Base-by-base conservation (phyloP, 1,140 invertebrate genomes). In the Rhyacophila brunnea region DNA sequence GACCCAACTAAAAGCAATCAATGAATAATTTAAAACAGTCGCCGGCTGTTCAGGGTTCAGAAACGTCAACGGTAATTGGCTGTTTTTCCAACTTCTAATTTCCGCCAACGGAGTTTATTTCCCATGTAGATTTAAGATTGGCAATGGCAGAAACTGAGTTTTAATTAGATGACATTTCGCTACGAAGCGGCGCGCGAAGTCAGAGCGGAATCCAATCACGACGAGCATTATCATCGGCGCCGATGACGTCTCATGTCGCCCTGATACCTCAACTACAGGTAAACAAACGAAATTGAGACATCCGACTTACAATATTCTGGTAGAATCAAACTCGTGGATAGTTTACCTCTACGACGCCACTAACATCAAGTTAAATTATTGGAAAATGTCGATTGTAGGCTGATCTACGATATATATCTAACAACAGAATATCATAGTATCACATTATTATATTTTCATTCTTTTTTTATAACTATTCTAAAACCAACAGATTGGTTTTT, bases 81-180 rank as follows among this genome's bases (percentile, higher is more conserved):
- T 50, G 43, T 58, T 58, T 58, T 58, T 58, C 55, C 20, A 44
- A 46, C 42, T 32, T 45, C 42, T 58, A 58, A 58, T 58, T 58
- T 58, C 23, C 18, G 28, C 55, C 49, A 58, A 58, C 18, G 20
- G 43, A 58, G 46, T 44, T 50, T 35, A 34, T 50, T 56, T 58
- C 55, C 47, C 55, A 23, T 44, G 55, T 50, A 48, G 54, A 57
- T 57, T 23, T n/a, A 18, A 49, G 54, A 58, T 58, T 44, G 11
- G n/a, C 19, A 50, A 15, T 36, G 34, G 20, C 42, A 45, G 18
- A 40, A 48, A 48, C 19, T 18, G 44, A 50, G 55, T 50, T 50
- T 56, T 58, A 58, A 58, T 58, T 58, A 58, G 47, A 58, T 58
- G 55, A 58, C 55, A 58, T 58, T 58, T 58, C 38, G 55, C 55